Evolutionary conservation across 1,140 invertebrate genomes (phyloP), one percentile per base, ranked within the genome.

Genomic region (Drosophila ironensis): DNA sequence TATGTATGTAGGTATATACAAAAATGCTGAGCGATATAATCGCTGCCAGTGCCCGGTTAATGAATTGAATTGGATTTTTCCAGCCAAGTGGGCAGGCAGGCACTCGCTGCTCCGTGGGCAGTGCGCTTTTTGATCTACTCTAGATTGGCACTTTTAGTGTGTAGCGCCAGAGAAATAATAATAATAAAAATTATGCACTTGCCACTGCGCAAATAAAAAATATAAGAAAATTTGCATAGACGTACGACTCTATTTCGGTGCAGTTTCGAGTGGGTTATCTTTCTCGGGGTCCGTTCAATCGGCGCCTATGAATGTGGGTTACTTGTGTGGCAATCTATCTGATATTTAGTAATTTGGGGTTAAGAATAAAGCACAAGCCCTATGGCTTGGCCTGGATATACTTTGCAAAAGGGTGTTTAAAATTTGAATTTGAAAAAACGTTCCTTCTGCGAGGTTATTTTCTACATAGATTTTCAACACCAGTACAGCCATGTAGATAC

Each of bases 111-210:
- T 71, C 73, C 41, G 72, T 84, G 73, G 78, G 78, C 78, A 82
- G 60, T 84, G 69, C 72, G 69, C 78, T 84, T 71, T 86, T 80
- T 78, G 74, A 84, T 84, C 80, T 84, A 38, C 51, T 77, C 70
- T 64, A 78, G 74, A 84, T 84, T 84, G 80, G 68, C 78, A 73
- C 63, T 51, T 61, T 72, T 78, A 68, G 78, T n/a, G n/a, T n/a
- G n/a, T 50, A 84, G 72, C 69, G 77, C 73, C 73, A 76, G 48
- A 78, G 35, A 66, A 56, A 61, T 48, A 74, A 81, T 44, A 80
- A 64, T 78, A 76, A 84, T 82, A 84, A 69, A 84, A 77, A 73
- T 71, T 84, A 78, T 84, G 78, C 78, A 84, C 78, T 84, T 84
- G 78, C 80, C 59, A 50, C 42, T 63, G 76, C 47, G 42, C 54